Conservation (phyloP, 2,888 invertebrate genomes). For the Caenorhabditis sulstoni region DNA sequence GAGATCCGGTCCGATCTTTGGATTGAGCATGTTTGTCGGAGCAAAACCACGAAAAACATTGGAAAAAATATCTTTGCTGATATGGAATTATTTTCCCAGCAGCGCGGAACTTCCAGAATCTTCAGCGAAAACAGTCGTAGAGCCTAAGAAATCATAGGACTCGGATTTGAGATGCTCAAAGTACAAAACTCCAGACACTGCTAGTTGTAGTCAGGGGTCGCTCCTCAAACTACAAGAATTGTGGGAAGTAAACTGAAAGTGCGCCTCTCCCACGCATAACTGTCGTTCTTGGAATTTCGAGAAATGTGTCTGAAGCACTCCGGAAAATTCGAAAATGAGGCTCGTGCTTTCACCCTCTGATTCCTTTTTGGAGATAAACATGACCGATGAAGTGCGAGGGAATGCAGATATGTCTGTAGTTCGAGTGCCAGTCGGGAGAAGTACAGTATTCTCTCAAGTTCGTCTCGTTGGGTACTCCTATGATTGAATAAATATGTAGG, state of each 20-base stretch:
- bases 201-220: background rate
- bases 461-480: conserved; percentile 11
- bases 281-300: conserved; percentile 20
- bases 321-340: background rate
- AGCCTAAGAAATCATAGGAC: conserved; percentile 1
- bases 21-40: conserved; percentile 44
- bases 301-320: conserved; percentile 4
- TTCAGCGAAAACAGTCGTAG: conserved; percentile 6
- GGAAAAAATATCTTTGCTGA: conserved; percentile 34
- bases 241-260: conserved; percentile 27
- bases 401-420: conserved; percentile 15
- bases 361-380: conserved; percentile 20
- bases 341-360: background rate
- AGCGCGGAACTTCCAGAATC: conserved; percentile 14
- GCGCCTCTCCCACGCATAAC: conserved; percentile 23
- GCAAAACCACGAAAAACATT: conserved; percentile 14
- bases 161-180: background rate
- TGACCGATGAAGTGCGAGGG: conserved; percentile 15
- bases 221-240: conserved; percentile 27
- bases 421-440: background rate
- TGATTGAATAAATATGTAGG: conserved; percentile 10
- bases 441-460: conserved; percentile 19
- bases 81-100: conserved; percentile 18
- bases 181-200: background rate
- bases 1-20: conserved; percentile 35